Evolutionary conservation across 2,113 vertebrate genomes (phyloP).

Genomic region (Pygathrix nemaeus): DNA sequence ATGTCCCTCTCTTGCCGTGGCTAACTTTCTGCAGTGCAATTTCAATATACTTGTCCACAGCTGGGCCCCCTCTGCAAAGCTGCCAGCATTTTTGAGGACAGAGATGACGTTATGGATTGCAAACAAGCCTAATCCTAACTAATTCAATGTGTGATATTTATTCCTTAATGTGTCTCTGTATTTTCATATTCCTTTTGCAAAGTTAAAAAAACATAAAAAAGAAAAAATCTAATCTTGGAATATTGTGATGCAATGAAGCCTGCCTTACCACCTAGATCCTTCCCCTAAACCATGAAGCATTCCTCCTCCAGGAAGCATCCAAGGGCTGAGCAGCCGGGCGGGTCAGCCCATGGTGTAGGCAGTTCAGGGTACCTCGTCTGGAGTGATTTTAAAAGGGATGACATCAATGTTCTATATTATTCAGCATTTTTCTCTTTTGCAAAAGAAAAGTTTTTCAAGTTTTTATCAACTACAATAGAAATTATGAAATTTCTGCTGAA

Average conservation of each 20-base stretch:
- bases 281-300: neutral
- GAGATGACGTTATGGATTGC: neutral
- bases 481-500: constrained; percentile 17
- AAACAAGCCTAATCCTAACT: neutral
- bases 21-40: neutral
- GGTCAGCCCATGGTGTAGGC: neutral
- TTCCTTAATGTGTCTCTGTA: constrained; percentile 5
- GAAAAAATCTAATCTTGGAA: neutral
- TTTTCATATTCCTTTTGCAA: constrained; percentile 4
- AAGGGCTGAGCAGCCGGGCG: neutral
- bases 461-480: neutral
- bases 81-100: neutral
- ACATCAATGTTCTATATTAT: neutral
- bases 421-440: neutral
- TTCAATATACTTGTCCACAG: neutral
- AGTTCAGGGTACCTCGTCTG: neutral
- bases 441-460: neutral
- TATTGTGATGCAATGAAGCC: neutral
- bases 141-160: neutral
- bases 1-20: neutral
- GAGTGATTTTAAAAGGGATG: neutral
- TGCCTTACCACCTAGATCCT: neutral
- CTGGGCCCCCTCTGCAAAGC: neutral
- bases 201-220: neutral
- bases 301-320: neutral